Evolutionary conservation across 2,888 invertebrate genomes (phyloP), one percentile per base, ranked within the genome.

Genomic region (Fragum fragum): DNA sequence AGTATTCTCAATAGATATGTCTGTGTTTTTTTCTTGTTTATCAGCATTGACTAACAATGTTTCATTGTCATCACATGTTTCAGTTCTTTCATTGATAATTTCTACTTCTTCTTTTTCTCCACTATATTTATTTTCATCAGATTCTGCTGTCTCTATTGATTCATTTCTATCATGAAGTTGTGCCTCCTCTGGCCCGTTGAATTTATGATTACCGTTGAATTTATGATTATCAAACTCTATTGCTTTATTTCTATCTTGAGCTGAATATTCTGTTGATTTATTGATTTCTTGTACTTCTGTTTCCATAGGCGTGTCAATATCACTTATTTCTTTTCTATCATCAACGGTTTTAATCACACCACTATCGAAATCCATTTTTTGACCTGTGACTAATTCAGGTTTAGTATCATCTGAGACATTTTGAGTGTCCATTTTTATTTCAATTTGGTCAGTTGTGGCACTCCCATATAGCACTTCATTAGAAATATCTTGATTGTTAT

Each of bases 361-460:
- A 18, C n/a, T n/a, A 23, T 72, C 55, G 26, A 32, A 47, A 28
- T 59, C 39, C 53, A 52, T 53, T 29, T 72, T 63, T 39, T 29
- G 29, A 18, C 39, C 61, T 47, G 47, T 47, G 14, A 3, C 47
- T 18, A n/a, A 14, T 9, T 47, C 47, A 47, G 14, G 5, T 47
- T 47, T 14, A 18, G 47, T n/a, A 47, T 47, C n/a, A 47, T 47
- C 47, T 3, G 47, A n/a, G n/a, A 18, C 47, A 47, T 47, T 47
- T 18, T 47, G 47, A 47, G 16, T 47, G 3, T 47, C 47, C 47
- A 47, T 47, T n/a, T 14, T 23, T 23, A 59, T 11, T 23, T 26
- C 42, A 39, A 28, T 21, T 21, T 55, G 26, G 28, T 36, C 55
- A n/a, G 29, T 21, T 68, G 16, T 52, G 32, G 3, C 52, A 29